These are phyloP conservation scores for Chaunax sp. DNA, from an alignment of 2,797 vertebrate genomes.

Conservation along the genomic window DNA sequence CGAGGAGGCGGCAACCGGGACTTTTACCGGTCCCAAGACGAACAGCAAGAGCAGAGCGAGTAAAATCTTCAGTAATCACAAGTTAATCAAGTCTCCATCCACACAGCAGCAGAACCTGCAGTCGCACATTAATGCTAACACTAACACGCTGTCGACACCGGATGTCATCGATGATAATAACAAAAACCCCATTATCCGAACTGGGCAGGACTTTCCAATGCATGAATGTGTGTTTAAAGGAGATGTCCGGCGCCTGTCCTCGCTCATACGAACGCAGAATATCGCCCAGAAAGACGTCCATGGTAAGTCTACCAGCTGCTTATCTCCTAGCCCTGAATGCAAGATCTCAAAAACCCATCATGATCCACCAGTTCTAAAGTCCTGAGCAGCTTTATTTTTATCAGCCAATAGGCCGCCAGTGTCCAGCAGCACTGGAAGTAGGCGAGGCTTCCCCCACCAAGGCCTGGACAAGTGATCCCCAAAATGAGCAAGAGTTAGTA, in stretches of 20 bases:
- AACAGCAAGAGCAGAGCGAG: conserved; percentile 84
- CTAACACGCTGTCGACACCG: conserved; percentile 71
- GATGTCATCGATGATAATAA: conserved; percentile 82
- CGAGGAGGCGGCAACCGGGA: conserved; percentile 89
- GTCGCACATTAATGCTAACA: conserved; percentile 80
- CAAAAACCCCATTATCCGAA: conserved; percentile 80
- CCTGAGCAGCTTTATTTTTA: conserved; percentile 26
- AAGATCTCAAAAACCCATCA: not conserved
- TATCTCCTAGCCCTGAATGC: not conserved
- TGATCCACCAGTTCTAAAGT: conserved; percentile 21
- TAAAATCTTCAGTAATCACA: conserved; percentile 89
- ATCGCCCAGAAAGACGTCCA: conserved; percentile 97
- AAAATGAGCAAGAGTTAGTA: not conserved
- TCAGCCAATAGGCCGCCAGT: conserved; percentile 39
- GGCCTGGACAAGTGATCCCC: conserved; percentile 36
- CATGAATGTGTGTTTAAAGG: conserved; percentile 97
- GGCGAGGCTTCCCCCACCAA: conserved; percentile 47
- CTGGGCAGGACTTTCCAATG: conserved; percentile 88
- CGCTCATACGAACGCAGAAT: conserved; percentile 95
- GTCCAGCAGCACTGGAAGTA: conserved; percentile 20
- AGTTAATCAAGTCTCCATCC: conserved; percentile 82
- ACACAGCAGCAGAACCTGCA: conserved; percentile 73
- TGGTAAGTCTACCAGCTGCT: conserved; percentile 83
- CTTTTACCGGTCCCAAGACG: conserved; percentile 83
- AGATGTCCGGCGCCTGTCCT: conserved; percentile 93